Conservation (phyloP, 2,797 vertebrate genomes). For the Myotis myotis region DNA sequence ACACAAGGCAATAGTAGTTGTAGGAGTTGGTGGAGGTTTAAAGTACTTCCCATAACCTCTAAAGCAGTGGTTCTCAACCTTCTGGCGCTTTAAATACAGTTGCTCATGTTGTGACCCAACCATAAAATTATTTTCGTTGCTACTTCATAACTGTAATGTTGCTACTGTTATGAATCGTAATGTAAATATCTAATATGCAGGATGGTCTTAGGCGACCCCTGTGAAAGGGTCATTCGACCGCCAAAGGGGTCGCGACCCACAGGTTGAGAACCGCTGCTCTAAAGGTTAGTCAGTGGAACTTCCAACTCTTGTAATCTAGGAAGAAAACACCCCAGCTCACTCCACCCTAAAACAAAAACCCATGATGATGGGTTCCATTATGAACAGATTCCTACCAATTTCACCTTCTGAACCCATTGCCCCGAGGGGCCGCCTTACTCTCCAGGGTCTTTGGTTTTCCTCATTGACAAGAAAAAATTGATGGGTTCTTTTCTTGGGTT, state of each 20-base stretch:
- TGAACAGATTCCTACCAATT: neutral
- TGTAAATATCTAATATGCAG: no score
- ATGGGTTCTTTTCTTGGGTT: neutral
- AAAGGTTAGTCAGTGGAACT: neutral
- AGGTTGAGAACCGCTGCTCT: neutral
- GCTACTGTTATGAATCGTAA: no score
- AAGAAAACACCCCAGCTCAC: neutral
- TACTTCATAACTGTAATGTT: no score
- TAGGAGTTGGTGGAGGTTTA: neutral
- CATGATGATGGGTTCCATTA: neutral
- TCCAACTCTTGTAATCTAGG: neutral
- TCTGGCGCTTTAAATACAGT: no score
- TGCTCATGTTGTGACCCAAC: no score
- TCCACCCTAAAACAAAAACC: neutral
- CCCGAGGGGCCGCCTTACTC: neutral
- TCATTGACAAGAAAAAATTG: neutral
- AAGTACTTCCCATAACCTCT: conserved; percentile 21
- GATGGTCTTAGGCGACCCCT: no score
- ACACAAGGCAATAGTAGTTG: neutral
- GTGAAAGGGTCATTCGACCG: no score
- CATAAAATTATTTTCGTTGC: no score
- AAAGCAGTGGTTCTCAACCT: neutral
- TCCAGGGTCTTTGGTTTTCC: neutral
- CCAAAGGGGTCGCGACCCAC: no score
- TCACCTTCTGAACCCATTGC: neutral